These are phyloP conservation scores for Pituophis catenifer DNA, from an alignment of 2,113 vertebrate genomes.

Conservation along the genomic window DNA sequence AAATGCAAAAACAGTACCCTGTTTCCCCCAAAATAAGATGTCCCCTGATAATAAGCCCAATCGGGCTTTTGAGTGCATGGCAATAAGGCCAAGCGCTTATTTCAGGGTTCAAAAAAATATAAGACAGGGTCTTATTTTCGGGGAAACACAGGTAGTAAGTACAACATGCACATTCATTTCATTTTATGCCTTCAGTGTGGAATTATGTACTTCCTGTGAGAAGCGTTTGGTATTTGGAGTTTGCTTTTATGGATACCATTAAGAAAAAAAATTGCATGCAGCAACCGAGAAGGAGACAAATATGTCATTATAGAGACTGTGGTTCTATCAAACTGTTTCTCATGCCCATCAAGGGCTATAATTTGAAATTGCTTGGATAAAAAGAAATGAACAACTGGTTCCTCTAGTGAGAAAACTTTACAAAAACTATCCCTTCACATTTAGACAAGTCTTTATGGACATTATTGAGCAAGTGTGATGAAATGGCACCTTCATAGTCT, in stretches of 20 bases:
- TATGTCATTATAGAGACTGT: constrained; percentile 27
- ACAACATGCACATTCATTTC: constrained; percentile 24
- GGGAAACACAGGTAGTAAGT: neutral
- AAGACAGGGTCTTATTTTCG: no score
- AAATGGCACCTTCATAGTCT: neutral
- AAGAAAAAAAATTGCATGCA: constrained; percentile 31
- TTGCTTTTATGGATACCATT: constrained; percentile 36
- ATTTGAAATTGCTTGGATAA: constrained; percentile 49
- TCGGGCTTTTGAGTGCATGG: no score
- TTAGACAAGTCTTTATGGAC: neutral
- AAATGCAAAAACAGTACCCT: constrained; percentile 39
- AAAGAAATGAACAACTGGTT: constrained; percentile 28
- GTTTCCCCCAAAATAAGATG: no score
- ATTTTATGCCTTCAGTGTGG: constrained; percentile 27
- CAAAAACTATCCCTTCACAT: neutral
- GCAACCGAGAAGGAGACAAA: constrained; percentile 26
- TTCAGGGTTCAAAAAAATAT: no score
- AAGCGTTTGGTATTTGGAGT: neutral
- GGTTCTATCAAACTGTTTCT: constrained; percentile 47
- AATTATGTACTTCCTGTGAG: constrained; percentile 39
- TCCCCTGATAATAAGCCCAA: no score
- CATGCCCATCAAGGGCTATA: constrained; percentile 37
- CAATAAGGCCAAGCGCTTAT: no score
- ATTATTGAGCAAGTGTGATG: neutral
- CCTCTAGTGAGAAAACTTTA: constrained; percentile 40